These are phyloP conservation scores for Suncus etruscus DNA, from an alignment of 2,113 vertebrate genomes.

Conservation along the genomic window DNA sequence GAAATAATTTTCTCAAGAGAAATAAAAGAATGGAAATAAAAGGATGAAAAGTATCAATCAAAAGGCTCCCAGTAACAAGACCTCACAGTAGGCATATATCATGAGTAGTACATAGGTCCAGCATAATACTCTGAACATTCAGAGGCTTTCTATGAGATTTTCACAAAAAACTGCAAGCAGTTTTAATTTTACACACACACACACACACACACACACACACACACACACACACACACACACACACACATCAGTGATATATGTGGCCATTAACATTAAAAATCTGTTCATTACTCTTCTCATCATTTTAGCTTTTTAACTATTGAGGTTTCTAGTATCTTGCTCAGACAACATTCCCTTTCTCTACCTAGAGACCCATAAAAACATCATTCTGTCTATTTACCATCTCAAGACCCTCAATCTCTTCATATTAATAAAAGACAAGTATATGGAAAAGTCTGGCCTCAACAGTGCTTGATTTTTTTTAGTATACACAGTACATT, in stretches of 20 bases:
- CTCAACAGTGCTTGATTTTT: slow-evolving; percentile 7
- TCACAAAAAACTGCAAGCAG: background rate
- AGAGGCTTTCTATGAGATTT: background rate
- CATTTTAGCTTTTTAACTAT: background rate
- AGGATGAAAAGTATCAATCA: background rate
- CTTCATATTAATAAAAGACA: slow-evolving; percentile 43
- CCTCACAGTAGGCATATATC: background rate
- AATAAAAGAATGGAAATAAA: background rate
- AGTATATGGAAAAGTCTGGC: slow-evolving; percentile 24
- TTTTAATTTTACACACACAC: slow-evolving; percentile 2
- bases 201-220: no score
- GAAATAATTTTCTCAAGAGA: slow-evolving; percentile 43
- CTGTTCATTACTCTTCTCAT: background rate
- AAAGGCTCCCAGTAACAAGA: background rate
- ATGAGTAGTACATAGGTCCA: no score
- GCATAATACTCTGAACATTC: background rate
- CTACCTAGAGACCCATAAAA: slow-evolving; percentile 10
- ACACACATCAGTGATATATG: slow-evolving; percentile 15
- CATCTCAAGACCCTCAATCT: slow-evolving; percentile 43
- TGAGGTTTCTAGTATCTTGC: background rate
- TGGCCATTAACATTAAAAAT: background rate
- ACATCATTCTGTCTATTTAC: background rate
- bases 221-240: no score
- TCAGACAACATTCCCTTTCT: background rate
- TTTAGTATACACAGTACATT: background rate